phyloP scores from a whole-genome alignment of 2,797 vertebrate species.

The Myiotriccus ornatus region DNA sequence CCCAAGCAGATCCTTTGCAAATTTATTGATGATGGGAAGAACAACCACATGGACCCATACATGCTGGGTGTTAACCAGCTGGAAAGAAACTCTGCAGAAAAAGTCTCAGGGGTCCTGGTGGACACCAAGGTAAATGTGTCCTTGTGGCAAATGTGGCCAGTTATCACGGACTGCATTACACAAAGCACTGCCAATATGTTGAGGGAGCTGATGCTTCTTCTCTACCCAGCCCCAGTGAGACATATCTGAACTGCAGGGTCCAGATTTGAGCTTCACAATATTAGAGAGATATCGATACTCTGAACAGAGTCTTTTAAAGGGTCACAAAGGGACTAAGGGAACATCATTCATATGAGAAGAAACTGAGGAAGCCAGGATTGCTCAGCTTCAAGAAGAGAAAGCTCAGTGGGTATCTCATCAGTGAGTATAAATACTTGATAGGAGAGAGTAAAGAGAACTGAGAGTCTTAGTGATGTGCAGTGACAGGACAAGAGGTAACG shows the following conservation, averaged over 20 bases:
- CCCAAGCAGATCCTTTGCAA: rapidly evolving
- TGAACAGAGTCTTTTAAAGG: not conserved
- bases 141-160: not conserved
- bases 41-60: rapidly evolving
- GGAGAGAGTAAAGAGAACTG: not conserved
- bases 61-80: not conserved
- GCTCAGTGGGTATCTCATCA: not conserved
- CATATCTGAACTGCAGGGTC: not conserved
- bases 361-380: not conserved
- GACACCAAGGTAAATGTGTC: not conserved
- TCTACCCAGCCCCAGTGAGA: not conserved
- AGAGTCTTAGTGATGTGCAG: not conserved
- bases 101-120: not conserved
- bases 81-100: not conserved
- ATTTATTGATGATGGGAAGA: not conserved
- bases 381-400: not conserved
- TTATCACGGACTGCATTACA: not conserved
- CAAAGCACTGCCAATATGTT: not conserved
- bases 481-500: not conserved
- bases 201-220: not conserved
- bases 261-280: not conserved
- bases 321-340: not conserved
- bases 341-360: not conserved
- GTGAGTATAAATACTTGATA: not conserved
- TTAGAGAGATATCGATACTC: not conserved